Evolutionary conservation across 2,888 invertebrate genomes (phyloP), one percentile per base, ranked within the genome.

Genomic region (Geophilus truncorum): DNA sequence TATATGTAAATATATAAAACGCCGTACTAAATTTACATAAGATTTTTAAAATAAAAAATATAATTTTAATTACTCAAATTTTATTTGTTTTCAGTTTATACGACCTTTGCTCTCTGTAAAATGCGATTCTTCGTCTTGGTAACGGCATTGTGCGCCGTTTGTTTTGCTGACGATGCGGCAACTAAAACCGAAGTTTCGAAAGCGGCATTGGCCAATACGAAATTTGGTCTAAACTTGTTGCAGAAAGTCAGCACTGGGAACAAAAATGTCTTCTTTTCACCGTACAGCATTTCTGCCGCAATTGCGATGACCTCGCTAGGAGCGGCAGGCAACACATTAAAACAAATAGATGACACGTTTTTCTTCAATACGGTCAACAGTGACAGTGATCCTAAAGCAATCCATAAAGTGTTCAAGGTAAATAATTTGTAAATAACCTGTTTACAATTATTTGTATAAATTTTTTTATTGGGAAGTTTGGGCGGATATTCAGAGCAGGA

Each of bases 301-400:
- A 12, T 78, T 10, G 78, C 45, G 10, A 78, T 78, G 78, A 78
- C 78, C 12, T 78, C 78, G 21, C 28, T 78, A 40, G 78, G 78
- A 23, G 78, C 78, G 23, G 51, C 28, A 15, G 78, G 78, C 40
- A 78, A 78, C 10, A 78, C 78, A 3, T 40, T 78, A 25, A 23
- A 21, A 30, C 51, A 78, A 51, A 78, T 78, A 28, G 78, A 78
- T n/a, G n/a, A 78, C 6, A 23, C 28, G 10, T 78, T 45, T 78
- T 30, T 45, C n/a, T 78, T 78, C 28, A 28, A 78, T 21, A 10
- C n/a, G 12, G 78, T 78, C 28, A 78, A 78, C 15, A 77, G 15
- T 9, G n/a, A 9, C 9, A 45, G 21, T 25, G 78, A 78, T 21
- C 78, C 78, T 12, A 45, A 36, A 51, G 78, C 78, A 6, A 45